A percentile compares a stretch with the other conserved stretches of the same genome.
These are phyloP conservation scores for Burhinus oedicnemus DNA, from an alignment of 2,113 vertebrate genomes.

Conservation along the genomic window DNA sequence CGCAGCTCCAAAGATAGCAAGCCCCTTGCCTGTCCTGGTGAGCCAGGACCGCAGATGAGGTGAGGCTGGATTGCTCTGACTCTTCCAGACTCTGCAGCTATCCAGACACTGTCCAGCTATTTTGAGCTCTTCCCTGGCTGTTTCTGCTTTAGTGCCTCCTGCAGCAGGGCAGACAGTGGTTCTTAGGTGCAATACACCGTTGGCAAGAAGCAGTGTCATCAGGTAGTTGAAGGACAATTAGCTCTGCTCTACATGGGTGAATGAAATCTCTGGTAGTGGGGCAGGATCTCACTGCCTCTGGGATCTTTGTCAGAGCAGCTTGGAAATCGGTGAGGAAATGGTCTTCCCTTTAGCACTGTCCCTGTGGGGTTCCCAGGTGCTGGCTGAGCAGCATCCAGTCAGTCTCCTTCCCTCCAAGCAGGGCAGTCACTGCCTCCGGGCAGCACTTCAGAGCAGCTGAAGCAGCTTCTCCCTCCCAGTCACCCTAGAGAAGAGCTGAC, in stretches of 20 bases:
- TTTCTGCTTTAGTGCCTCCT: background rate
- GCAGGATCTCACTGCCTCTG: background rate
- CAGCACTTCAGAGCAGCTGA: background rate
- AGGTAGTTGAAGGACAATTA: background rate
- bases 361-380: background rate
- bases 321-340: background rate
- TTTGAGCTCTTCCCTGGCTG: background rate
- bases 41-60: rapidly evolving
- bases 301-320: background rate
- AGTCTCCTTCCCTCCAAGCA: rapidly evolving
- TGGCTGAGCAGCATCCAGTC: rapidly evolving
- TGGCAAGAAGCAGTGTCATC: background rate
- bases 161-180: background rate
- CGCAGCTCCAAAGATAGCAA: background rate
- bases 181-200: rapidly evolving
- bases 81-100: background rate
- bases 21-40: background rate
- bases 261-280: background rate
- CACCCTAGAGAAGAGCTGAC: background rate
- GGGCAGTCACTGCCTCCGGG: background rate
- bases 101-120: background rate
- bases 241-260: background rate
- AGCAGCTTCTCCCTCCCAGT: background rate
- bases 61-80: background rate
- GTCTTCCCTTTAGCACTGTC: background rate